A percentile compares a stretch with the other conserved stretches of the same genome.
Evolutionary conservation across 1,140 invertebrate genomes (phyloP).

Genomic region (Panagrolaimus sp.): DNA sequence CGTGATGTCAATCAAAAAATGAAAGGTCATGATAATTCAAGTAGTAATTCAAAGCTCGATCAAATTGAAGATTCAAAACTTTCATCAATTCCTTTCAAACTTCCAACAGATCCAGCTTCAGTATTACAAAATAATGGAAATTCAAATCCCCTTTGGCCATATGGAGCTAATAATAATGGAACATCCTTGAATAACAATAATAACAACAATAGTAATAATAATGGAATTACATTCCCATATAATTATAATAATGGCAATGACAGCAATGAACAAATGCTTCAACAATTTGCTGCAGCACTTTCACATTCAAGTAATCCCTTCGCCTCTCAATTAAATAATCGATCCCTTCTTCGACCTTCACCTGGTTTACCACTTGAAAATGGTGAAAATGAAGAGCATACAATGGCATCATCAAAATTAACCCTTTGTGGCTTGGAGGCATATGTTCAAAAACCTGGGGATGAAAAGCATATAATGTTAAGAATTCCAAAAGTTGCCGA

Average conservation of each 20-base stretch:
- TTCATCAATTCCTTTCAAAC: neutral
- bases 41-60: neutral
- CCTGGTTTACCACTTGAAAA: neutral
- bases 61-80: neutral
- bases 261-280: conserved; percentile 5
- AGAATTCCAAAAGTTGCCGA: conserved; percentile 83
- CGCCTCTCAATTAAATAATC: neutral
- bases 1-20: conserved; percentile 93
- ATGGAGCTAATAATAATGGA: neutral
- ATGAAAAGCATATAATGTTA: conserved; percentile 63
- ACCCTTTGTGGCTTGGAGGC: conserved; percentile 93
- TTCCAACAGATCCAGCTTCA: neutral
- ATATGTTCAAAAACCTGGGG: conserved; percentile 74
- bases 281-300: conserved; percentile 18
- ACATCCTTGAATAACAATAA: no score
- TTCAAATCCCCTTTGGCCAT: neutral
- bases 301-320: neutral
- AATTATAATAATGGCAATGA: no score
- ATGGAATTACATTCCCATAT: neutral
- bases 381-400: conserved; percentile 55
- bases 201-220: neutral
- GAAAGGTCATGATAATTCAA: conserved; percentile 66
- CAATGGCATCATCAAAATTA: conserved; percentile 78
- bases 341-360: neutral
- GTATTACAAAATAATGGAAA: neutral